Percentiles rank a stretch among this genome's conserved stretches.
phyloP scores from a whole-genome alignment of 2,113 vertebrate species.

The Furnarius figulus region DNA sequence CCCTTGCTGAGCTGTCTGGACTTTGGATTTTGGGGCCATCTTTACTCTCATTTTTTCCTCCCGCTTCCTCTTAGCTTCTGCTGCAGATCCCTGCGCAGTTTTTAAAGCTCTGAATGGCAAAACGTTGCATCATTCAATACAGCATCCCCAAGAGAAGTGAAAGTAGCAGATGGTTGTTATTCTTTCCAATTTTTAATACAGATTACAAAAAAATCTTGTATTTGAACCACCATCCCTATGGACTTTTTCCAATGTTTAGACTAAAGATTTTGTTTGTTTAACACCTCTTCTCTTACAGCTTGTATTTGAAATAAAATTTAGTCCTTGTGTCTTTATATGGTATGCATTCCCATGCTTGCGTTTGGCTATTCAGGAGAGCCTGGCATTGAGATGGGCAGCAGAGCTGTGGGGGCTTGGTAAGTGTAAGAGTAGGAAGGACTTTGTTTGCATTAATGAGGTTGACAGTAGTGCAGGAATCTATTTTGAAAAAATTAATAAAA shows the following conservation, averaged over 20 bases:
- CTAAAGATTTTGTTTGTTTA: neutral
- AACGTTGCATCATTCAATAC: neutral
- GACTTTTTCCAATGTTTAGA: neutral
- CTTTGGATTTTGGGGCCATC: neutral
- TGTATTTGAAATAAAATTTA: neutral
- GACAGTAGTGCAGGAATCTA: neutral
- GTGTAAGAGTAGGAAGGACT: neutral
- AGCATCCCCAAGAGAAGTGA: neutral
- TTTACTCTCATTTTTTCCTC: neutral
- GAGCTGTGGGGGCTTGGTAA: neutral
- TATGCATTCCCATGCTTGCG: neutral
- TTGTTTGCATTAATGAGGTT: neutral
- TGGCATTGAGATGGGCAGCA: neutral
- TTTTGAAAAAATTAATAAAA: neutral
- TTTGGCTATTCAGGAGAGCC: neutral
- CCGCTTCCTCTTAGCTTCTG: neutral
- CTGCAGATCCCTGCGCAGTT: neutral
- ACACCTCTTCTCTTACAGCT: neutral
- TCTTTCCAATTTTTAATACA: neutral
- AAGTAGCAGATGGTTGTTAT: conserved; percentile 9
- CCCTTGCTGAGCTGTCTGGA: neutral
- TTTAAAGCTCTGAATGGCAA: neutral
- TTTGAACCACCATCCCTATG: neutral
- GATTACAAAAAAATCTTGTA: neutral
- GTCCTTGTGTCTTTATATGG: neutral